Base-by-base conservation (phyloP, 2,888 invertebrate genomes). In the Chrysolina americana region DNA sequence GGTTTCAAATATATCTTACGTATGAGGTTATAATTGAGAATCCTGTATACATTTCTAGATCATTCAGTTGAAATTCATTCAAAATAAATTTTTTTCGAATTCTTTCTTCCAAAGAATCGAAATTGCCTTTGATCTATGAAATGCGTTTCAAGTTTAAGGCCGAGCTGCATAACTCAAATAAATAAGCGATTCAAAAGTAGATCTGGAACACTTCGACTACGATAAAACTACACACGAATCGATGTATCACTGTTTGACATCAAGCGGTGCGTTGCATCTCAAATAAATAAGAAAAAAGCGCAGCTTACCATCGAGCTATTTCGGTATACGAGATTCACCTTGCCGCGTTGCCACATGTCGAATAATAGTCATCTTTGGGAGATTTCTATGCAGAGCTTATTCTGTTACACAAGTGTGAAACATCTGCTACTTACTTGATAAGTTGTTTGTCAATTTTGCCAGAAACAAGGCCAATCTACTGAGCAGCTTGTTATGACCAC, bases 241-340 rank as follows among this genome's bases (percentile, higher is more conserved):
- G 36, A 59, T 59, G 59, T 59, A 59, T 59, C 36, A 59, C 36
- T 28, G n/a, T 36, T 59, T 28, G 59, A 59, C 36, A 59, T 59
- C 59, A 17, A 6, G 59, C 59, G 59, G 59, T 36, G 28, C 36
- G 23, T 59, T 36, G 28, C 28, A 59, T 59, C 59, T 59, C 36
- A 11, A 28, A 59, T 53, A 21, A 19, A 53, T 53, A 59, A 59
- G 15, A 59, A n/a, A 28, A 59, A 36, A 59, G 59, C 59, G 10
- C 59, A 59, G 59, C 59, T 59, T 36, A 28, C 10, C 36, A n/a
- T 59, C 15, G 6, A n/a, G 36, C n/a, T 59, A 59, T 59, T 59
- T 59, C 10, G 59, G 59, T 59, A 23, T 36, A 59, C 59, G 59
- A 59, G 23, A 59, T 28, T 9, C 59, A 59, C 59, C 36, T 59